phyloP scores from a whole-genome alignment of 2,113 vertebrate genomes.

The Myotis davidii region DNA sequence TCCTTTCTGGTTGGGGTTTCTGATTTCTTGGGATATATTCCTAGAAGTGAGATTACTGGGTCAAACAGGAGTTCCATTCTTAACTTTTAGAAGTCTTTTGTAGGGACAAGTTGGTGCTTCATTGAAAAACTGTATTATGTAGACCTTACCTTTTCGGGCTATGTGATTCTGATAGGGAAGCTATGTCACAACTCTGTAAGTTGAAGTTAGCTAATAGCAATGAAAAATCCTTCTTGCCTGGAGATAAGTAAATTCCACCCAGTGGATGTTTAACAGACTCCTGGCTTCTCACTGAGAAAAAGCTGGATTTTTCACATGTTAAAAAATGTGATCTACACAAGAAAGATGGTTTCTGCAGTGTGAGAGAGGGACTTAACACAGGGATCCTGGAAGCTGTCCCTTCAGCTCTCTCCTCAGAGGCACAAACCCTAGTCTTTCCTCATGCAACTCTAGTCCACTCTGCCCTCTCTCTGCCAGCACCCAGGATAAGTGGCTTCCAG shows the following conservation, averaged over 20 bases:
- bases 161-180: background rate
- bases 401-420: background rate
- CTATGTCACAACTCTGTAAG: background rate
- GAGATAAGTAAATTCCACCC: background rate
- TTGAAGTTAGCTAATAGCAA: background rate
- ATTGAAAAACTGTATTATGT: background rate
- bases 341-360: background rate
- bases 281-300: background rate
- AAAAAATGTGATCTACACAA: background rate
- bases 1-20: no score
- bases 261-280: background rate
- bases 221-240: background rate
- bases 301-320: background rate
- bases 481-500: background rate
- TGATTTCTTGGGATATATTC: no score
- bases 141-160: background rate
- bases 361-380: background rate
- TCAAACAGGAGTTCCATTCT: no score
- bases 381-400: background rate
- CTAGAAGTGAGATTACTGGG: no score
- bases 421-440: background rate
- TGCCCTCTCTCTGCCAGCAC: background rate
- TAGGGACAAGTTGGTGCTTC: background rate
- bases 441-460: background rate
- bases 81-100: background rate